phyloP scores from a whole-genome alignment of 2,113 vertebrate genomes.

The Ictalurus punctatus region DNA sequence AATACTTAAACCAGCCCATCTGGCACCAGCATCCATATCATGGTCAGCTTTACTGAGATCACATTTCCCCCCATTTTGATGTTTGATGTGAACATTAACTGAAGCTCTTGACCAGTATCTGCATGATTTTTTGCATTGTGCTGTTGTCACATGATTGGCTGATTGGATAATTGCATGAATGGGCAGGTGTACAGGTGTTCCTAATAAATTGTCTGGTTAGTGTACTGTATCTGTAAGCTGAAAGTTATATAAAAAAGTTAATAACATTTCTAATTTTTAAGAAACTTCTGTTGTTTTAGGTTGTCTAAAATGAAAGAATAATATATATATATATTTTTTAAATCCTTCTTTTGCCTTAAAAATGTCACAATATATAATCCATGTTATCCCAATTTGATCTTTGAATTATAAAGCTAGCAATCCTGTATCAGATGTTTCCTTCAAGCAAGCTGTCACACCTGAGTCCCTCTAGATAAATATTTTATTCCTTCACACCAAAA shows the following conservation, averaged over 20 bases:
- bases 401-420: neutral
- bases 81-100: neutral
- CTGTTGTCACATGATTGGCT: neutral
- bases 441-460: slow-evolving; percentile 35
- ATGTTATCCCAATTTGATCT: slow-evolving; percentile 2
- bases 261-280: neutral
- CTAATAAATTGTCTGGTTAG: neutral
- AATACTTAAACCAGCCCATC: neutral
- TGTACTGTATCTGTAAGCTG: neutral
- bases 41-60: too few species aligned
- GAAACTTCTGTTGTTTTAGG: neutral
- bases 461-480: slow-evolving; percentile 37
- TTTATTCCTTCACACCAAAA: slow-evolving; percentile 33
- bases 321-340: neutral
- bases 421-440: neutral
- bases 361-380: neutral
- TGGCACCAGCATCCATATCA: neutral
- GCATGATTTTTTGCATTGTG: neutral
- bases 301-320: neutral
- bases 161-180: neutral
- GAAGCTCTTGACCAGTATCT: neutral
- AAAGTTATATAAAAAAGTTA: neutral
- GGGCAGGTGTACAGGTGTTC: neutral
- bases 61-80: neutral
- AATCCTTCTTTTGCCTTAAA: neutral